These are phyloP conservation scores for Dynastes maya DNA, from an alignment of 2,888 invertebrate species.

Conservation along the genomic window DNA sequence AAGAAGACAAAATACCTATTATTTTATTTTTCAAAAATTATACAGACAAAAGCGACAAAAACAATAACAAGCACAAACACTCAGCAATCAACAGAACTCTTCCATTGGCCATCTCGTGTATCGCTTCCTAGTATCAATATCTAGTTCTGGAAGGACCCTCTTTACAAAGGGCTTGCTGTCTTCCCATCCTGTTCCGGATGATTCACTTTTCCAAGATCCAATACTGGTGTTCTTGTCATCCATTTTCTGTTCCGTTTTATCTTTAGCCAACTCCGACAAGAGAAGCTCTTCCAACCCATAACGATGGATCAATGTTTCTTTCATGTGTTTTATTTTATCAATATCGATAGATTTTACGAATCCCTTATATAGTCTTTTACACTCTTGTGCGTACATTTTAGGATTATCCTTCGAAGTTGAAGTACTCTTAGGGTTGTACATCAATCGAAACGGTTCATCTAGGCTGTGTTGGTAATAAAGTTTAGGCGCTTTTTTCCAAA, in stretches of 20 bases:
- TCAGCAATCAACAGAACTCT: not conserved
- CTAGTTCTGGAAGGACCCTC: constrained; percentile 36
- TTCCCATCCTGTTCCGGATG: constrained; percentile 34
- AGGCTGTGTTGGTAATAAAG: constrained; percentile 33
- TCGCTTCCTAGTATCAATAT: constrained; percentile 42
- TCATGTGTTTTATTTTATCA: constrained; percentile 37
- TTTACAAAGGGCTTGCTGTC: constrained; percentile 28
- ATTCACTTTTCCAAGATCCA: constrained; percentile 9
- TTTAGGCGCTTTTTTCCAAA: constrained; percentile 41
- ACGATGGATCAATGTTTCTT: constrained; percentile 20
- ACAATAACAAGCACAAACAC: no score
- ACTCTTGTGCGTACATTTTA: constrained; percentile 32
- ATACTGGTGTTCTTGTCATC: not conserved
- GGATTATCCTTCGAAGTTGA: constrained; percentile 39
- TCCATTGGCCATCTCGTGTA: constrained; percentile 32
- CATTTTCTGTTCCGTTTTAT: not conserved
- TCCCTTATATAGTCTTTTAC: constrained; percentile 26
- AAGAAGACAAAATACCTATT: not conserved
- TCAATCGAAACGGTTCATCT: constrained; percentile 44
- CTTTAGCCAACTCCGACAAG: constrained; percentile 2
- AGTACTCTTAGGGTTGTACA: constrained; percentile 28
- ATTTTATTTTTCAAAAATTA: no score
- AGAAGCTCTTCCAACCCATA: constrained; percentile 23
- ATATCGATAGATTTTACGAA: constrained; percentile 42
- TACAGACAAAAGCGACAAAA: no score